Conservation (phyloP, 2,797 vertebrate species). For the Lerista edwardsae region DNA sequence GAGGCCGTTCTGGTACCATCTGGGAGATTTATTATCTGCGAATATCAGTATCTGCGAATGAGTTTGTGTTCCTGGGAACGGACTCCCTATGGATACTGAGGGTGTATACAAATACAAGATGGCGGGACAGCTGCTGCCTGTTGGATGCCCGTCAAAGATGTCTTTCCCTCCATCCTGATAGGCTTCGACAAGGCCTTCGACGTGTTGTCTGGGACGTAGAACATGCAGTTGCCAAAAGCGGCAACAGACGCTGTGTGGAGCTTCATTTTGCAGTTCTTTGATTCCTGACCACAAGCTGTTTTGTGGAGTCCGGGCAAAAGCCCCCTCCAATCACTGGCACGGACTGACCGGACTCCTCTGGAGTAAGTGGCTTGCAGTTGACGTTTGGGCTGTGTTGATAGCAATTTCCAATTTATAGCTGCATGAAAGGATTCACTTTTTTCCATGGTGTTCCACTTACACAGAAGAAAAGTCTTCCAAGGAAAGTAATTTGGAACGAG, state of each 20-base stretch:
- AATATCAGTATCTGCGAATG: too few relatives aligned
- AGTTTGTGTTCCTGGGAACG: too few relatives aligned
- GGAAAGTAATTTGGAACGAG: conserved; percentile 41
- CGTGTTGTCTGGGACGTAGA: neutral
- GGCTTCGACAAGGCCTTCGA: neutral
- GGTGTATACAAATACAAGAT: too few relatives aligned
- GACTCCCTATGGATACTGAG: too few relatives aligned
- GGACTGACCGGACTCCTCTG: neutral
- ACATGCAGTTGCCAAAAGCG: neutral
- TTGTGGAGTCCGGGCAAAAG: too few relatives aligned
- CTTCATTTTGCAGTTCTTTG: too few relatives aligned
- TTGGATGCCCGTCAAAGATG: too few relatives aligned
- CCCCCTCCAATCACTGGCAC: neutral
- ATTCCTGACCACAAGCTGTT: neutral
- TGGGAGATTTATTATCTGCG: too few relatives aligned
- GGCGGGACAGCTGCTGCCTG: too few relatives aligned
- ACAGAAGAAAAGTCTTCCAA: conserved; percentile 39
- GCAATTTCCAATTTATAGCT: neutral
- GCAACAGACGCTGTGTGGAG: neutral
- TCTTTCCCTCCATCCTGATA: neutral
- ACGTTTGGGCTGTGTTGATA: neutral
- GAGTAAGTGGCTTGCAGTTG: neutral
- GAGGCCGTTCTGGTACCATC: too few relatives aligned
- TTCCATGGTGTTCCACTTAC: neutral
- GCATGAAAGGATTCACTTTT: conserved; percentile 7